Evolutionary conservation across 2,113 vertebrate species (phyloP).

Genomic region (Casuarius casuarius): DNA sequence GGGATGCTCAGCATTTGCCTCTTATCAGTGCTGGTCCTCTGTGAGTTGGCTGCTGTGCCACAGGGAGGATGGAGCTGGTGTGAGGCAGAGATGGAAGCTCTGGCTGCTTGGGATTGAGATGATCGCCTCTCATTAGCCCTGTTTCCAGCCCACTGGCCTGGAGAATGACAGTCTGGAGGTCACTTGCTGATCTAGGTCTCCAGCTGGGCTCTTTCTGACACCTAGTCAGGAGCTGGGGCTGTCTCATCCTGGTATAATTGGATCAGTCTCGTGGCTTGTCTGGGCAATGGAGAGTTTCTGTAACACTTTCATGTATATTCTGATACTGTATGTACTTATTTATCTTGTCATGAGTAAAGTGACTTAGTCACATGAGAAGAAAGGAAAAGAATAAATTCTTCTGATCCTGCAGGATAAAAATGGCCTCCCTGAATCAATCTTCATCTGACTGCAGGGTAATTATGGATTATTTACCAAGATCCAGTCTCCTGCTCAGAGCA

Average conservation of each 20-base stretch:
- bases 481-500: constrained; percentile 4
- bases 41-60: background rate
- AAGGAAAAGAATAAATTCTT: constrained; percentile 24
- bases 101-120: background rate
- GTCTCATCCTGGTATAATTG: constrained; percentile 21
- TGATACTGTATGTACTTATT: background rate
- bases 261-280: constrained; percentile 4
- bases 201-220: background rate
- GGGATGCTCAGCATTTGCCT: background rate
- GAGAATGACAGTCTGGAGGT: constrained; percentile 23
- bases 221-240: background rate
- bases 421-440: constrained; percentile 49
- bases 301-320: background rate
- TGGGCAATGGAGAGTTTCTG: background rate
- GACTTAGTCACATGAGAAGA: background rate
- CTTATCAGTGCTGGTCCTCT: constrained; percentile 3
- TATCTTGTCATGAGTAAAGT: constrained; percentile 30
- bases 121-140: background rate
- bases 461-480: constrained; percentile 69
- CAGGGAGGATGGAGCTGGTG: background rate
- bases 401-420: constrained; percentile 32
- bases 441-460: constrained; percentile 27
- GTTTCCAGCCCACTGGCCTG: constrained; percentile 41
- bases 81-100: background rate
- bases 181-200: constrained; percentile 4